Evolutionary conservation across 2,888 invertebrate species (phyloP), one percentile per base, ranked within the genome.

Genomic region (Quadriops clusia): DNA sequence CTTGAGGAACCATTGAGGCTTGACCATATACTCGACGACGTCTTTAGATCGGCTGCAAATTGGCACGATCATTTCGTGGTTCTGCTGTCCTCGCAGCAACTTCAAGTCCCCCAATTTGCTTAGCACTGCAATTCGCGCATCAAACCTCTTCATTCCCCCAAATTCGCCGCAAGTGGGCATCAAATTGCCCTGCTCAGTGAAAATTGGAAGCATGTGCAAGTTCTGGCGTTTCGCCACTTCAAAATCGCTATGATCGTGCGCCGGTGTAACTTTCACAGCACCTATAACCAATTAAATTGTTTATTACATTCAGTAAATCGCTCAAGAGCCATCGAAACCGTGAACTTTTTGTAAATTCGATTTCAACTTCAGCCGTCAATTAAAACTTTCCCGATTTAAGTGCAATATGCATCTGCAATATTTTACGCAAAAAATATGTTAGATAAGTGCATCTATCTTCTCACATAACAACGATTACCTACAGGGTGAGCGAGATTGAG

Each of bases 221-320:
- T 78, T 73, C 58, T 93, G 90, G 5, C 93, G 71, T 51, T 85
- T 82, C 18, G 89, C 97, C 23, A 91, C 81, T 51, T 94, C 94
- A 58, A 94, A 98, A 66, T 99, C 98, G 52, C 87, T 89, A 17
- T 78, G 84, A 60, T 98, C 95, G 60, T 98, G 98, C 2, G 93
- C 95, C 0, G 98, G 97, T 2, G 97, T 97, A 37, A 99, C 89
- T 65, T 99, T 99, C 0, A 98, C 98, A 36, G 94, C 95, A 44
- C 97, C 87, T 81, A 41, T 23, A 28, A 7, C 7, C 8, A 26
- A n/a, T n/a, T n/a, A n/a, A n/a, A n/a, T n/a, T n/a, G n/a, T n/a
- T n/a, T n/a, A n/a, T n/a, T n/a, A n/a, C n/a, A n/a, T n/a, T n/a
- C n/a, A n/a, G n/a, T n/a, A n/a, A n/a, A n/a, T n/a, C n/a, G n/a